Evolutionary conservation across 2,888 invertebrate species (phyloP).

Genomic region (Gasteruption jaculator): DNA sequence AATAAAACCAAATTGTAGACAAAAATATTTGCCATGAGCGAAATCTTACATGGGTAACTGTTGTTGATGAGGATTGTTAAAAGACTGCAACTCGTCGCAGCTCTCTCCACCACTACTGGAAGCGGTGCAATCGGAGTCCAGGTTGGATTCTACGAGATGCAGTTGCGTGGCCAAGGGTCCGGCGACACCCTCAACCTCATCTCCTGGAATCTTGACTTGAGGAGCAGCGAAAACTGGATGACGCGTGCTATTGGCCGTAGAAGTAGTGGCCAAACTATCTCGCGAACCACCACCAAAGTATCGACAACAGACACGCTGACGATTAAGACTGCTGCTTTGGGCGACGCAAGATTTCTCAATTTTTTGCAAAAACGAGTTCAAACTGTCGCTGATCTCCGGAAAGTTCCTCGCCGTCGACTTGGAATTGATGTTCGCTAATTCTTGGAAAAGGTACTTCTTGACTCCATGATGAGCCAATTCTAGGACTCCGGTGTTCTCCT

Average conservation of each 20-base stretch:
- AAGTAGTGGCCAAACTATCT: slow-evolving; percentile 32
- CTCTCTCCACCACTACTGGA: slow-evolving; percentile 94
- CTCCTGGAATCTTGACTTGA: slow-evolving; percentile 41
- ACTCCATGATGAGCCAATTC: slow-evolving; percentile 66
- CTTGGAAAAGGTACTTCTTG: slow-evolving; percentile 47
- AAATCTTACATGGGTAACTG: slow-evolving; percentile 74
- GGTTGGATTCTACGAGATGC: slow-evolving; percentile 67
- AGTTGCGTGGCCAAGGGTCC: slow-evolving; percentile 72
- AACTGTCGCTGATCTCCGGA: slow-evolving; percentile 40
- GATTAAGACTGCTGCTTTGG: slow-evolving; percentile 43
- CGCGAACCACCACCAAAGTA: slow-evolving; percentile 58
- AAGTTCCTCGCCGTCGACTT: slow-evolving; percentile 39
- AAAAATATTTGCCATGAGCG: too few relatives aligned
- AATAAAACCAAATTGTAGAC: neutral
- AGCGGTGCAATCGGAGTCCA: slow-evolving; percentile 91
- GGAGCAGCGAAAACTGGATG: slow-evolving; percentile 42
- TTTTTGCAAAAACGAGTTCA: slow-evolving; percentile 43
- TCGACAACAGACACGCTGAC: slow-evolving; percentile 44
- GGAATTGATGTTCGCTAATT: slow-evolving; percentile 39
- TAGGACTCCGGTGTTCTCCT: slow-evolving; percentile 74
- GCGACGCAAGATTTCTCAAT: slow-evolving; percentile 45
- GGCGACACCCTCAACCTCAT: slow-evolving; percentile 67
- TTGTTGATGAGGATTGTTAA: slow-evolving; percentile 74
- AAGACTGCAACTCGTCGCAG: slow-evolving; percentile 80
- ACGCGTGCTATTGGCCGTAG: slow-evolving; percentile 30